Conservation (phyloP, 2,113 vertebrate genomes). For the Turnix velox region DNA sequence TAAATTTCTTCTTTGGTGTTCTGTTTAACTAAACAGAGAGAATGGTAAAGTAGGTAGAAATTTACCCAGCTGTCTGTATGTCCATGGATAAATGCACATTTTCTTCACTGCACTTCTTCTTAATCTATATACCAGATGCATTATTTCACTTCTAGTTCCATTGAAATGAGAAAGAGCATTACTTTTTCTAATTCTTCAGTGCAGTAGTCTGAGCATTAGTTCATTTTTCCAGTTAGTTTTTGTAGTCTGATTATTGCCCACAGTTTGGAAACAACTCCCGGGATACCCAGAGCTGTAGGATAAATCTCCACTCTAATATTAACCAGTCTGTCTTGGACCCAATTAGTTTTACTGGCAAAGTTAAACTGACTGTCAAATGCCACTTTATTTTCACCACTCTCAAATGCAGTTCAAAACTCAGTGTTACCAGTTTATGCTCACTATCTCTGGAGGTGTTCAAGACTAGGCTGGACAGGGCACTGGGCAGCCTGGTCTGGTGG, state of each 20-base stretch:
- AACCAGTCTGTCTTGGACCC: neutral
- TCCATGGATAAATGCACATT: neutral
- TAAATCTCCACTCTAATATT: neutral
- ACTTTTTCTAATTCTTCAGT: neutral
- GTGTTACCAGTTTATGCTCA: neutral
- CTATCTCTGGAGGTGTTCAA: no score
- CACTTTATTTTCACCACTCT: no score
- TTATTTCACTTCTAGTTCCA: neutral
- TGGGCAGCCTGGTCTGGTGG: no score
- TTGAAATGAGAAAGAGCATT: neutral
- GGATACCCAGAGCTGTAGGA: neutral
- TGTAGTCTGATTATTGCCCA: neutral
- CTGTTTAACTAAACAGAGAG: neutral
- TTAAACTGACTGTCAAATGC: no score
- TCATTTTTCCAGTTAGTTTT: neutral
- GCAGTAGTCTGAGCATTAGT: neutral
- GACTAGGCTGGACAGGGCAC: no score
- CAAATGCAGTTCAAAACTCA: no score
- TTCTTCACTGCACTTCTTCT: neutral
- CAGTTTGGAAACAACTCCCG: conserved; percentile 3
- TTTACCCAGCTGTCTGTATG: neutral
- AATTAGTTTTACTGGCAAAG: neutral
- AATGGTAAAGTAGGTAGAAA: neutral
- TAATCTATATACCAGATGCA: neutral
- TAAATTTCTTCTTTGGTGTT: neutral